A percentile compares a stretch with the other conserved stretches of the same genome.
Conservation (phyloP, 2,113 vertebrate genomes). For the Panurus biarmicus region DNA sequence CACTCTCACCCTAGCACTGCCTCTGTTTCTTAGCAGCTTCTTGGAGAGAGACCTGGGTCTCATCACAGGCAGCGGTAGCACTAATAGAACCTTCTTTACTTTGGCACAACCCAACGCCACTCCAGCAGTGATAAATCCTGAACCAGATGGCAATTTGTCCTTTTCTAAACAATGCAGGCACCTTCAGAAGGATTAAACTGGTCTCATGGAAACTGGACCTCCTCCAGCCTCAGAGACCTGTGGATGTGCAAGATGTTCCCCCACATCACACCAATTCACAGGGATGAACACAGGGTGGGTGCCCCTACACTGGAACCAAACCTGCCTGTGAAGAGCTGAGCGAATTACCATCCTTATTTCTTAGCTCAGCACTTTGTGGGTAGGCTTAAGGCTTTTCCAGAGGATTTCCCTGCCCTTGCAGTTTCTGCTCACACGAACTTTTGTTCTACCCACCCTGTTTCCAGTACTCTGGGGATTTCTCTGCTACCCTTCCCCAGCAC, state of each 20-base stretch:
- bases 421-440: background rate
- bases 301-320: background rate
- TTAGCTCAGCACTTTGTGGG: constrained; percentile 1
- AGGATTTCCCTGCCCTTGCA: constrained; percentile 27
- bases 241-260: background rate
- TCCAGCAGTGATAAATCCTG: background rate
- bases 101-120: background rate
- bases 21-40: background rate
- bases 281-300: accelerated
- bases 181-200: background rate
- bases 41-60: background rate
- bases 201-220: background rate
- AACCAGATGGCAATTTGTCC: background rate
- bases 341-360: background rate
- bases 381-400: constrained; percentile 9
- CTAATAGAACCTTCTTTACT: background rate
- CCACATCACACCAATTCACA: accelerated
- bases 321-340: background rate
- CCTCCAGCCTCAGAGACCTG: background rate
- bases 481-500: background rate
- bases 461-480: background rate
- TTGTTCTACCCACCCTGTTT: background rate
- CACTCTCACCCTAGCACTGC: background rate
- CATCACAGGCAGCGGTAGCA: background rate
- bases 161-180: background rate